These are phyloP conservation scores for Tautogolabrus adspersus DNA, from an alignment of 2,113 vertebrate species.

Conservation along the genomic window DNA sequence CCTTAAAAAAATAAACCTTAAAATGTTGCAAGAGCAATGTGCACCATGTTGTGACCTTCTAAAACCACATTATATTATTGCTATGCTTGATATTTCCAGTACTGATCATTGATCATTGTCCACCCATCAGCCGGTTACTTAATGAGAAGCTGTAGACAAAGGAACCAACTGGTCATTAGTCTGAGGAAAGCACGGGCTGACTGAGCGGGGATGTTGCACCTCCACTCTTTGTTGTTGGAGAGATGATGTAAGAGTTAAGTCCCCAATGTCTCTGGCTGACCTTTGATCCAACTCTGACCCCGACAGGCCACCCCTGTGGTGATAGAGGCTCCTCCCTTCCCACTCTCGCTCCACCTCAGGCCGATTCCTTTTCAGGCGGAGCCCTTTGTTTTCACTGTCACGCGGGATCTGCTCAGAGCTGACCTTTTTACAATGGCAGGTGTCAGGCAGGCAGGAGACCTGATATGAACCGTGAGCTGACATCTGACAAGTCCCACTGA, in stretches of 20 bases:
- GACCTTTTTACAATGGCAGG: conserved; percentile 63
- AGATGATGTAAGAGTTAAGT: conserved; percentile 73
- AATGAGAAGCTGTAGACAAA: conserved; percentile 25
- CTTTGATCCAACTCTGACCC: conserved; percentile 77
- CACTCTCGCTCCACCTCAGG: conserved; percentile 58
- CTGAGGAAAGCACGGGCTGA: conserved; percentile 5
- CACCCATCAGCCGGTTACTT: conserved; percentile 14
- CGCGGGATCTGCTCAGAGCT: conserved; percentile 62
- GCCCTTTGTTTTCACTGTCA: conserved; percentile 55
- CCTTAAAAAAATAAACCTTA: too few species aligned
- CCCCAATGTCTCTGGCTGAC: conserved; percentile 69
- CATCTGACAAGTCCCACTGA: conserved; percentile 58
- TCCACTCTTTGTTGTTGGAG: conserved; percentile 68
- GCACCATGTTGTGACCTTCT: background rate
- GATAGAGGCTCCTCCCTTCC: conserved; percentile 53
- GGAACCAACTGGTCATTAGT: conserved; percentile 46
- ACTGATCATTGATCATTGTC: background rate
- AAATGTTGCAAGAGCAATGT: background rate
- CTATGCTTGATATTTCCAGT: background rate
- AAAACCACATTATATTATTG: too few species aligned
- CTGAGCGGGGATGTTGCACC: conserved; percentile 38
- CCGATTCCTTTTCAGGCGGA: conserved; percentile 64
- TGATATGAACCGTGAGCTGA: conserved; percentile 49
- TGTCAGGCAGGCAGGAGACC: conserved; percentile 43
- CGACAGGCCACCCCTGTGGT: conserved; percentile 58